These are phyloP conservation scores for Harpegnathos saltator DNA, from an alignment of 1,140 invertebrate genomes.

Conservation along the genomic window DNA sequence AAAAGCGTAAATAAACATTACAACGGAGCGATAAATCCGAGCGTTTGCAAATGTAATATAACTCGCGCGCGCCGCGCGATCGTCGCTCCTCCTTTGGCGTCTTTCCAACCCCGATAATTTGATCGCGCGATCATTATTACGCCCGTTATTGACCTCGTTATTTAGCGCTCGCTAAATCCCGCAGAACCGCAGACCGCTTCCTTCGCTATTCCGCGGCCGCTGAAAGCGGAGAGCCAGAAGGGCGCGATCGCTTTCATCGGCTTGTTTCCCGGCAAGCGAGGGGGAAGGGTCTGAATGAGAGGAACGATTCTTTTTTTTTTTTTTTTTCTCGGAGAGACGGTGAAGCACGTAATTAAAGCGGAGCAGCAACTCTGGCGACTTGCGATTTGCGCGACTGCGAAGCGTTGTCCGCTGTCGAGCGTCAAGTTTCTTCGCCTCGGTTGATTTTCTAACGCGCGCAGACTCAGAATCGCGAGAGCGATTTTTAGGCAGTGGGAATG, in stretches of 20 bases:
- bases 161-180: slow-evolving; percentile 80
- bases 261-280: too few relatives aligned
- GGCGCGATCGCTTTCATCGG: neutral
- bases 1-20: slow-evolving; percentile 56
- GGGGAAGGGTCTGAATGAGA: too few relatives aligned
- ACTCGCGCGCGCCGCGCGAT: neutral
- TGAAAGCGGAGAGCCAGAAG: slow-evolving; percentile 2
- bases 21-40: slow-evolving; percentile 31
- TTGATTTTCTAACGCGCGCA: too few relatives aligned
- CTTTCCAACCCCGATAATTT: slow-evolving; percentile 84
- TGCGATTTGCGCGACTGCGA: too few relatives aligned
- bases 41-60: slow-evolving; percentile 36
- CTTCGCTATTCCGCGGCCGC: neutral
- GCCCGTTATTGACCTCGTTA: slow-evolving; percentile 80
- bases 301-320: too few relatives aligned
- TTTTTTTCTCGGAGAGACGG: too few relatives aligned
- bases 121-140: slow-evolving; percentile 80
- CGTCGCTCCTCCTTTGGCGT: slow-evolving; percentile 72
- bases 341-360: too few relatives aligned
- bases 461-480: too few relatives aligned
- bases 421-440: too few relatives aligned
- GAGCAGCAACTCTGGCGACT: too few relatives aligned
- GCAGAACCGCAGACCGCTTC: slow-evolving; percentile 70
- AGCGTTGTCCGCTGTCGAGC: too few relatives aligned
- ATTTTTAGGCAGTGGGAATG: too few relatives aligned